phyloP scores from a whole-genome alignment of 1,140 invertebrate genomes.

The Pseudomyrmex dendroicus region DNA sequence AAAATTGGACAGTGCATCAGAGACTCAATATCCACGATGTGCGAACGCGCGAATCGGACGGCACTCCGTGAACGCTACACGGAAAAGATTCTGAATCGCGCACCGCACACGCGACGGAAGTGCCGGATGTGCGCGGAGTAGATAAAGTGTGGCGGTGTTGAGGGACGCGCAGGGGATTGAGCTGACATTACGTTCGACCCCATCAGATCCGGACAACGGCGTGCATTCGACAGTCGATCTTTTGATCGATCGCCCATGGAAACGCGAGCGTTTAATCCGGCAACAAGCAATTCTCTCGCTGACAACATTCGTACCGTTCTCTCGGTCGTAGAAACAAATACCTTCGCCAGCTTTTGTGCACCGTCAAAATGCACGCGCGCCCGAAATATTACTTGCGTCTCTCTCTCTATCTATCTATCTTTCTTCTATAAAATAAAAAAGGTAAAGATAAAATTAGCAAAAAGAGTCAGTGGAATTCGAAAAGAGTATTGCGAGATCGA shows the following conservation, averaged over 20 bases:
- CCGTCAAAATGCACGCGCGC: slow-evolving; percentile 25
- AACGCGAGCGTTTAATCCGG: slow-evolving; percentile 73
- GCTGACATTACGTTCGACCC: slow-evolving; percentile 55
- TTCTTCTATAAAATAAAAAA: not conserved
- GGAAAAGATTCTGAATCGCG: slow-evolving; percentile 22
- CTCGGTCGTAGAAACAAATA: slow-evolving; percentile 38
- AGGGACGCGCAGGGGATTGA: slow-evolving; percentile 43
- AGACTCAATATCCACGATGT: slow-evolving; percentile 25
- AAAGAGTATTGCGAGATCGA: too few relatives aligned
- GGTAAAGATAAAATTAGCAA: not conserved
- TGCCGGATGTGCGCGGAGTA: slow-evolving; percentile 25
- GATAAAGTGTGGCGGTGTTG: slow-evolving; percentile 55
- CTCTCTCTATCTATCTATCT: too few relatives aligned
- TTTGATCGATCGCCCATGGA: slow-evolving; percentile 77
- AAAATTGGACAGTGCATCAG: slow-evolving; percentile 16
- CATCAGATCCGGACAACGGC: slow-evolving; percentile 59
- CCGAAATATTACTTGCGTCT: slow-evolving; percentile 10
- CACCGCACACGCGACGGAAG: slow-evolving; percentile 6
- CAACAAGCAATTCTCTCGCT: slow-evolving; percentile 62
- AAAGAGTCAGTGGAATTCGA: not conserved
- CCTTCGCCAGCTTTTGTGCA: slow-evolving; percentile 44
- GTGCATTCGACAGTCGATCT: slow-evolving; percentile 72
- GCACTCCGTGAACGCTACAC: slow-evolving; percentile 12
- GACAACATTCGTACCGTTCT: slow-evolving; percentile 36
- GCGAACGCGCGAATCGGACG: not conserved